Evolutionary conservation across 2,797 vertebrate species (phyloP).

Genomic region (Gorsachius magnificus): DNA sequence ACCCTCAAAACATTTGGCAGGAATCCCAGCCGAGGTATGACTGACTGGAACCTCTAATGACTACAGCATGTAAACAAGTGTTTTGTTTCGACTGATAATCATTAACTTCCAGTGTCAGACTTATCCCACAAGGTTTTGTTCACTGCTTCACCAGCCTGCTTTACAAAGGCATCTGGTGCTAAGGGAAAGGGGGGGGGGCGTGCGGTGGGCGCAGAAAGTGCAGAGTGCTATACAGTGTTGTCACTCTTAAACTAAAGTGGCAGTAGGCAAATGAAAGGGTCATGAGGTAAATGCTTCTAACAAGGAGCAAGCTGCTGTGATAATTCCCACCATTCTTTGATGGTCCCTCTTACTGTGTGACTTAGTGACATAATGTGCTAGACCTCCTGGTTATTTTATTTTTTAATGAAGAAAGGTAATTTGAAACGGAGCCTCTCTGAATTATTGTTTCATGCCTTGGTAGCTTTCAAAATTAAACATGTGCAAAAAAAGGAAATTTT

Average conservation of each 20-base stretch:
- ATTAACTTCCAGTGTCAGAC: conserved; percentile 81
- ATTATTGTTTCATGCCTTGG: neutral
- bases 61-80: conserved; percentile 83
- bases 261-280: conserved; percentile 68
- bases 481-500: neutral
- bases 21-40: conserved; percentile 83
- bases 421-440: conserved; percentile 58
- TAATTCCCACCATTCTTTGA: conserved; percentile 72
- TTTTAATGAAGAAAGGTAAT: conserved; percentile 71
- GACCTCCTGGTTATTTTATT: conserved; percentile 66
- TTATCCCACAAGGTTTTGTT: conserved; percentile 79
- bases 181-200: neutral
- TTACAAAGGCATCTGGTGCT: conserved; percentile 76
- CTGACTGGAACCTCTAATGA: conserved; percentile 83
- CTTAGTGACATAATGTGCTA: conserved; percentile 72
- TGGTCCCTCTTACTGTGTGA: conserved; percentile 69
- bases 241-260: conserved; percentile 71
- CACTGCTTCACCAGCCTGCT: conserved; percentile 72
- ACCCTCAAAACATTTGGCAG: conserved; percentile 85
- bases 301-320: conserved; percentile 71
- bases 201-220: neutral
- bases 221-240: conserved; percentile 58
- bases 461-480: conserved; percentile 17
- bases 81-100: conserved; percentile 83
- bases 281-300: conserved; percentile 65